phyloP scores from a whole-genome alignment of 2,113 vertebrate species.

The Crotalus horridus region DNA sequence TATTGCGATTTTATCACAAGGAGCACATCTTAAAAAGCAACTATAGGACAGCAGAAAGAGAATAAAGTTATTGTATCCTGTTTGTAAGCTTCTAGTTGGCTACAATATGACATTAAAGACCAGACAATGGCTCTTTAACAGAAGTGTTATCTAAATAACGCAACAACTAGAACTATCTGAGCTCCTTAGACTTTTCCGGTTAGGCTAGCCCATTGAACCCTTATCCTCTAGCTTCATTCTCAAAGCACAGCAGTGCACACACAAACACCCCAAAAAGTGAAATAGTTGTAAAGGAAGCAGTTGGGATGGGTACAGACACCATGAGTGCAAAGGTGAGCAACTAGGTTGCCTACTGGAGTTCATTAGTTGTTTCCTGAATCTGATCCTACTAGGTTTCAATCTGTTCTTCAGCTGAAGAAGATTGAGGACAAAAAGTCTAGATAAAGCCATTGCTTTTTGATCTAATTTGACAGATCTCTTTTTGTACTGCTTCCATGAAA shows the following conservation, averaged over 20 bases:
- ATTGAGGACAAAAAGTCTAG: neutral
- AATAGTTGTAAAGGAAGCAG: neutral
- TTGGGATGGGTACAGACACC: neutral
- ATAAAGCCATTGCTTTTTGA: neutral
- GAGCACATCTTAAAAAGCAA: neutral
- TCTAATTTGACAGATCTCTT: neutral
- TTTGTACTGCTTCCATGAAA: neutral
- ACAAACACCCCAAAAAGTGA: neutral
- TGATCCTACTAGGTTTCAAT: neutral
- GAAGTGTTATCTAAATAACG: neutral
- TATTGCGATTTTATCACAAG: neutral
- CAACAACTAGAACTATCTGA: neutral
- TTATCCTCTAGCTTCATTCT: neutral
- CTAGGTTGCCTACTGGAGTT: neutral
- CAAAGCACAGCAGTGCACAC: neutral
- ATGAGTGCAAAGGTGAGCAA: neutral
- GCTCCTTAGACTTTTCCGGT: neutral
- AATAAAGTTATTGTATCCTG: neutral
- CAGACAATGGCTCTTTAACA: neutral
- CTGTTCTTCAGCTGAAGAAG: neutral
- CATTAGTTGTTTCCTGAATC: neutral
- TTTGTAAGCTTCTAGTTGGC: neutral
- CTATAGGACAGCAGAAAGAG: neutral
- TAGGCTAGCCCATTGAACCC: neutral
- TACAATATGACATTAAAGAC: neutral